Evolutionary conservation across 2,797 vertebrate species (phyloP).

Genomic region (Muscicapa comitata): DNA sequence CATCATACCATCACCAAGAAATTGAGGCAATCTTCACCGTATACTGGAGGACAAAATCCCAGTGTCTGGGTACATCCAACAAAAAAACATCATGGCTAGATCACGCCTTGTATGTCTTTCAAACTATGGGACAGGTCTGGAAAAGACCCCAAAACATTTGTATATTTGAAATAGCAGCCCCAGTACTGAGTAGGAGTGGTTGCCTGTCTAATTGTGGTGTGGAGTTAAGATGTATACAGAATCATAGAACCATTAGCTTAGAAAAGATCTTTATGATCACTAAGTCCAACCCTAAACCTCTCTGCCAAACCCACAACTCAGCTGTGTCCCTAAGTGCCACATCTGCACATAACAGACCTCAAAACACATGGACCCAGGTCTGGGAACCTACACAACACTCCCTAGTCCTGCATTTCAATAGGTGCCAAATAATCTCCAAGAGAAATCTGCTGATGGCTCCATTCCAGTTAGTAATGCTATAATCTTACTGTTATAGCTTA

Average conservation of each 20-base stretch:
- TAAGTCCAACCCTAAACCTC: background rate
- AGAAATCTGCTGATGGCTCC: background rate
- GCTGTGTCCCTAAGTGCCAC: background rate
- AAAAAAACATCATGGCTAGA: background rate
- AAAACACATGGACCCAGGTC: background rate
- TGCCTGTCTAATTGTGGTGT: background rate
- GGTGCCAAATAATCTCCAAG: background rate
- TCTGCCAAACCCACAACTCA: background rate
- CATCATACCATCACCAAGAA: background rate
- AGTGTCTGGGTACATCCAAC: rapidly evolving
- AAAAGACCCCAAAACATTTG: background rate
- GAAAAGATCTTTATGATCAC: background rate
- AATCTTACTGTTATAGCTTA: background rate
- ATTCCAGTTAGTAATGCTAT: background rate
- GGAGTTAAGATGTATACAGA: background rate
- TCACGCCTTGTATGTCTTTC: background rate
- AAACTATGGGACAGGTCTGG: background rate
- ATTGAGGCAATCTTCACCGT: background rate
- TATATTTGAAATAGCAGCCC: background rate
- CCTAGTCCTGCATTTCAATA: background rate
- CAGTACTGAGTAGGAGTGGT: background rate
- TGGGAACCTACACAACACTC: background rate
- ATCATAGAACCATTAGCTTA: background rate
- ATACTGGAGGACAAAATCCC: background rate
- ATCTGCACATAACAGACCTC: rapidly evolving